Evolutionary conservation across 1,140 invertebrate genomes (phyloP), one percentile per base, ranked within the genome.

Genomic region (Pararge aegeria): DNA sequence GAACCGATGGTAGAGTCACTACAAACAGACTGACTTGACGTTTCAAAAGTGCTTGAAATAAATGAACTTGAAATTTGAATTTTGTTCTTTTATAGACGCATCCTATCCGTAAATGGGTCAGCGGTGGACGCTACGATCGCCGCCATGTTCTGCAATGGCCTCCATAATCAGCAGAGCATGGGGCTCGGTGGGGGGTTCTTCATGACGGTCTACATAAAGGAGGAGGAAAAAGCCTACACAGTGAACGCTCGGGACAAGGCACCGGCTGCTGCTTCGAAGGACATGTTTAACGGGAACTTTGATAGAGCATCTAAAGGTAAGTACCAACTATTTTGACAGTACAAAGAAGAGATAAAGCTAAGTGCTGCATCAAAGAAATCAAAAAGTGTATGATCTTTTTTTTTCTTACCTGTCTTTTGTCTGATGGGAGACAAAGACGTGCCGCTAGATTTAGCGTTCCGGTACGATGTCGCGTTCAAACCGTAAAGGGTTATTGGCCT

Each of bases 101-200:
- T 97, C 2, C 82, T 98, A 0, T 69, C 92, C 15, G 89, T 91
- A 55, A 96, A 96, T 79, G 97, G 97, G 0, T 96, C 95, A 64
- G 97, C 96, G 0, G 95, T 98, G 12, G 97, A 98, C 83, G 95
- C 96, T 1, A 93, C 96, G 0, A 93, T 98, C 18, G 94, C 96
- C 0, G 89, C 95, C 0, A 89, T 97, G 72, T 94, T 98, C 57
- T 98, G 97, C 91, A 95, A 96, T 69, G 96, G 97, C 0, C 92
- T 98, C 0, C 90, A 96, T 10, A 95, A 97, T 74, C 91, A 95
- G 64, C 96, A 98, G 68, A 96, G 95, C 74, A 94, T 97, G 92
- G 97, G 97, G 0, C 77, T 98, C 0, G 97, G 97, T 2, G 97
- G 97, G 44, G 97, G 96, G 0, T 94, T 95, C 76, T 84, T 98